A percentile compares a stretch with the other conserved stretches of the same genome.
These are phyloP conservation scores for Steinernema khuongi DNA, from an alignment of 1,140 invertebrate species.

Conservation along the genomic window DNA sequence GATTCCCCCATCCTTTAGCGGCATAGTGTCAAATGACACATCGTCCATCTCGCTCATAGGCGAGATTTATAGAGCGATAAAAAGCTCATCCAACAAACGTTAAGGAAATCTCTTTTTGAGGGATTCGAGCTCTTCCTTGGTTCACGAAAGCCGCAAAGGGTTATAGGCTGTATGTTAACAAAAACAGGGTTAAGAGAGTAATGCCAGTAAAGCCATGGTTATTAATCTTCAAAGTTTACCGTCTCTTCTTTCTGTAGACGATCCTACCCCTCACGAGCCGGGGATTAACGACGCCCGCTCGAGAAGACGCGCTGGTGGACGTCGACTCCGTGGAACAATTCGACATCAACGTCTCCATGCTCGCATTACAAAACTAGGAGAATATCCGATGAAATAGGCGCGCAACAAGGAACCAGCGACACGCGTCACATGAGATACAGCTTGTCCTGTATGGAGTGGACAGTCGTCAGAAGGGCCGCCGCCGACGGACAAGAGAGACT, in stretches of 20 bases:
- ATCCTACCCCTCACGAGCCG: conserved; percentile 32
- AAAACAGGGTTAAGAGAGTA: conserved; percentile 7
- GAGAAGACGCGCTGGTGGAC: not conserved
- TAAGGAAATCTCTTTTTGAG: not conserved
- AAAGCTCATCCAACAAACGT: too few species aligned
- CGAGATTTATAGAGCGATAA: too few species aligned
- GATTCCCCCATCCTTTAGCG: too few species aligned
- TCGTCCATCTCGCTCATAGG: too few species aligned
- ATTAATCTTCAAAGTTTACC: conserved; percentile 20
- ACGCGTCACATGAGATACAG: not conserved
- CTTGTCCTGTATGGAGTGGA: too few species aligned
- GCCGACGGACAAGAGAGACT: too few species aligned
- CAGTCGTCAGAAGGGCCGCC: not conserved
- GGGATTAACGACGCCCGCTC: conserved; percentile 19
- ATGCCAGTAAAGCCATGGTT: not conserved
- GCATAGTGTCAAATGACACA: too few species aligned
- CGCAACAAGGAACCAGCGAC: conserved; percentile 17
- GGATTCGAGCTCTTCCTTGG: too few species aligned
- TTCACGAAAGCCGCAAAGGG: too few species aligned
- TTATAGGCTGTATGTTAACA: too few species aligned
- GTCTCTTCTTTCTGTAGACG: conserved; percentile 31
- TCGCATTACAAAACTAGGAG: not conserved
- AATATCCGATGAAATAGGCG: not conserved
- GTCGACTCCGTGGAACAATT: not conserved
- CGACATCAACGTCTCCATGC: conserved; percentile 3